Evolutionary conservation across 1,140 invertebrate species (phyloP), one percentile per base, ranked within the genome.

Genomic region (Bathynomus jamesi): DNA sequence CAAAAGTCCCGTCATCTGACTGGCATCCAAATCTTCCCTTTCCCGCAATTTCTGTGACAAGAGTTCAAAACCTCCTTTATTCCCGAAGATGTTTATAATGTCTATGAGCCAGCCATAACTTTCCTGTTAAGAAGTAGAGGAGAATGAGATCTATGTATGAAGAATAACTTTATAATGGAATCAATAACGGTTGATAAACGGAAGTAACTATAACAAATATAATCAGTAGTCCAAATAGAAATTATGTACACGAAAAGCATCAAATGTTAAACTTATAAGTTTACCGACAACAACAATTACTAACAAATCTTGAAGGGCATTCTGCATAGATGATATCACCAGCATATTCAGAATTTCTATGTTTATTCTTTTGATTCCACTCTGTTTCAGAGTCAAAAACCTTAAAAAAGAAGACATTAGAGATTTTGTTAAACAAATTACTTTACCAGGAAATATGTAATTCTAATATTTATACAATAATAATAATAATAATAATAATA

Each of bases 51-150:
- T 77, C 30, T 80, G 78, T 27, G 79, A 79, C 5, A 85, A 78
- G 29, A 79, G 71, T 53, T 81, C 79, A 78, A 85, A 84, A n/a
- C 84, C 85, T 63, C 81, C 80, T 73, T 81, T 80, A 31, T 81
- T 77, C 0, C 83, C 84, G 83, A 85, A 86, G 80, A 83, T 75
- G 69, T 85, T 85, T 17, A 86, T 81, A 10, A 85, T 78, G 75
- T 84, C 82, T n/a, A 84, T 80, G 17, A 85, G 76, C 85, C 84
- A 85, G 11, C 84, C 85, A 82, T 82, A 83, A 17, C 81, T 81
- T 78, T 84, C 73, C 73, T 75, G 17, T 53, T 17, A 2, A 53
- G 13, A 53, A 40, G n/a, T n/a, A n/a, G n/a, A n/a, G 67, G 21
- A 65, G 32, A 80, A 80, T 82, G 67, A 30, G 78, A 76, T 65